Conservation (phyloP, 2,113 vertebrate genomes). For the Australoheros scitulus region DNA sequence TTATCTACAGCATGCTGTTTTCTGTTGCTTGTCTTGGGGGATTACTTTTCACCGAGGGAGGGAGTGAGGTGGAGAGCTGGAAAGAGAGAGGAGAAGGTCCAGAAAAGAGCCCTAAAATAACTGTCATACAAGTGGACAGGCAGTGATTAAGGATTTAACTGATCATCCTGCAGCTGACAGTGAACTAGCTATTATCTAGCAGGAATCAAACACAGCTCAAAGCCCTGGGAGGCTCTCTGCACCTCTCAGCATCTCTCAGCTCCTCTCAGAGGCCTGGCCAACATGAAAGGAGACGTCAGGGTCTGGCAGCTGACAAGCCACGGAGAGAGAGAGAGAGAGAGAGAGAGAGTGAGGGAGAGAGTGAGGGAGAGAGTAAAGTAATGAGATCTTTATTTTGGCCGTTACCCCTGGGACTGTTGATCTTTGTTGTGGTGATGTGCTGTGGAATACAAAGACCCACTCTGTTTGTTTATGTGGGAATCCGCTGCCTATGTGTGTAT, state of each 20-base stretch:
- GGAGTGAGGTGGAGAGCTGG: conserved; percentile 63
- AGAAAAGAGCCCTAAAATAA: conserved; percentile 80
- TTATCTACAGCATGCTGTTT: conserved; percentile 31
- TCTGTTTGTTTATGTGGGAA: conserved; percentile 82
- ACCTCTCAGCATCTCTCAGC: conserved; percentile 74
- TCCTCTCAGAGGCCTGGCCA: conserved; percentile 83
- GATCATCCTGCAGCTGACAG: conserved; percentile 99
- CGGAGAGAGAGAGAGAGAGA: conserved; percentile 77
- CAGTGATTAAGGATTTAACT: conserved; percentile 99
- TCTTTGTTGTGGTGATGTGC: conserved; percentile 79
- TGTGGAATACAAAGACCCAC: conserved; percentile 74
- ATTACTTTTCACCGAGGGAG: conserved; percentile 77
- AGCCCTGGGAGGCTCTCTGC: conserved; percentile 86
- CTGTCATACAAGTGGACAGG: conserved; percentile 98
- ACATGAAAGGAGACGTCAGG: conserved; percentile 99
- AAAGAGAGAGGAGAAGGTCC: conserved; percentile 72
- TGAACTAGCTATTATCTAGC: conserved; percentile 99
- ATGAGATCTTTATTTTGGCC: conserved; percentile 83
- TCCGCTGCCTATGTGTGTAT: not conserved
- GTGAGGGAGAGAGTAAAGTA: conserved; percentile 69
- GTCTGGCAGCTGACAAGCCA: conserved; percentile 97
- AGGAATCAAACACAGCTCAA: conserved; percentile 99
- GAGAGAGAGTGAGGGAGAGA: conserved; percentile 68
- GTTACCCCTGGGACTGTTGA: conserved; percentile 81
- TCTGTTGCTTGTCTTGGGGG: conserved; percentile 58